phyloP scores from a whole-genome alignment of 2,888 invertebrate genomes.

The Pachycephus smyrnensis region DNA sequence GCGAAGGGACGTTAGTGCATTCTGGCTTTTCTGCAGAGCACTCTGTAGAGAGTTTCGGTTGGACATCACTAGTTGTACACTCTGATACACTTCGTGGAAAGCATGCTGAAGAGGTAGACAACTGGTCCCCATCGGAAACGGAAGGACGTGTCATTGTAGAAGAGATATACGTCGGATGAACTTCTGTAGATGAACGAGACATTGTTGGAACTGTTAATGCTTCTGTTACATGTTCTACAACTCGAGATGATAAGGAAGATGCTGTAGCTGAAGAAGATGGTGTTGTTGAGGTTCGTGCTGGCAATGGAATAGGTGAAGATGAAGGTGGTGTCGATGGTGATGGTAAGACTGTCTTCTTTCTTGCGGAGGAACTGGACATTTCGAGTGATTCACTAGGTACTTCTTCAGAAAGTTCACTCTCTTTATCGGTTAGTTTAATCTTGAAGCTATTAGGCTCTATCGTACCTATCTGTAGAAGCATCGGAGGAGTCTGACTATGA shows the following conservation, averaged over 20 bases:
- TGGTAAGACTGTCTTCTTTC: not conserved
- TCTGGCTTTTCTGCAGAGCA: not conserved
- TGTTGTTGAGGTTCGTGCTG: not conserved
- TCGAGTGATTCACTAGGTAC: not conserved
- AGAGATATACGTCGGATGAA: not conserved
- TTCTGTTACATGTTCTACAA: conserved; percentile 8
- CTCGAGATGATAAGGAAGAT: not conserved
- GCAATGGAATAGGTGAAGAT: not conserved
- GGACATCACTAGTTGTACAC: not conserved
- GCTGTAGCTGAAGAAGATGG: not conserved
- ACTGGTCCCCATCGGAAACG: not conserved
- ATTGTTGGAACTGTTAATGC: conserved; percentile 19
- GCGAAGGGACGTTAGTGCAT: not conserved
- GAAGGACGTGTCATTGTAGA: not conserved
- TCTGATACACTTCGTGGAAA: not conserved
- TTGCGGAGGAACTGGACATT: not conserved
- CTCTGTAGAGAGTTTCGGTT: not conserved
- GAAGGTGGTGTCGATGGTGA: not conserved
- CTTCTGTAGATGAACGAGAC: not conserved
- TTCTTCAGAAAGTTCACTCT: not conserved
- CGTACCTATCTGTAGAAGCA: conserved; percentile 62
- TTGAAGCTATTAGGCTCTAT: conserved; percentile 65
- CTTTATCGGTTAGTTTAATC: conserved; percentile 44
- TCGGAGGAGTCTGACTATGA: conserved; percentile 64
- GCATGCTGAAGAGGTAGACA: not conserved